Evolutionary conservation across 1,140 invertebrate species (phyloP), one percentile per base, ranked within the genome.

Genomic region (Sycophaga agraensis): DNA sequence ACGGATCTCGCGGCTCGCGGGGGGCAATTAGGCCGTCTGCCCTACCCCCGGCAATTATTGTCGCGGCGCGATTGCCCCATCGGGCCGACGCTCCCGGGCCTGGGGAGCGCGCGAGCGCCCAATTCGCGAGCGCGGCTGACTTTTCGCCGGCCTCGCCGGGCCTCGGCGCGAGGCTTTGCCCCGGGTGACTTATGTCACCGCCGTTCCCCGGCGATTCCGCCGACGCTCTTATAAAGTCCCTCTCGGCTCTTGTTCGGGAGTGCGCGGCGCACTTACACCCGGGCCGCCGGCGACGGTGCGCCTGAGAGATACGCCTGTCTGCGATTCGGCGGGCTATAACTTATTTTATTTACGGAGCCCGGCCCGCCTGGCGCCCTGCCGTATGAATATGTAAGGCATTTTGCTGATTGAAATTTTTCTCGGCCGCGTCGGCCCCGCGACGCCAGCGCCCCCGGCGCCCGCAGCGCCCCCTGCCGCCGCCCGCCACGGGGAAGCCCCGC

Each of bases 381-480:
- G 70, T 73, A 70, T 71, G 74, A 77, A 78, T 77, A 77, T 76
- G 71, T 78, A 75, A 77, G 68, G 72, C 77, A 79, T 80, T 80
- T 78, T 68, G 71, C 71, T 78, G 77, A 79, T 79, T 80, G 76
- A 77, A 79, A 78, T 78, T 78, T 77, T 74, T 69, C 48, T 67
- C 67, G 72, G 70, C 73, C n/a, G n/a, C n/a, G n/a, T n/a, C n/a
- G n/a, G n/a, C n/a, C n/a, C n/a, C 16, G 17, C 54, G 16, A 31
- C 28, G 28, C 28, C 28, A 2, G 45, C n/a, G 40, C 12, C 14
- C 17, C 28, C 37, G n/a, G n/a, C n/a, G n/a, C n/a, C n/a, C n/a
- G n/a, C n/a, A n/a, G n/a, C n/a, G n/a, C n/a, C n/a, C n/a, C n/a
- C n/a, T n/a, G n/a, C n/a, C n/a, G n/a, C n/a, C n/a, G n/a, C n/a